Evolutionary conservation across 2,113 vertebrate genomes (phyloP).

Genomic region (Dipodomys merriami): DNA sequence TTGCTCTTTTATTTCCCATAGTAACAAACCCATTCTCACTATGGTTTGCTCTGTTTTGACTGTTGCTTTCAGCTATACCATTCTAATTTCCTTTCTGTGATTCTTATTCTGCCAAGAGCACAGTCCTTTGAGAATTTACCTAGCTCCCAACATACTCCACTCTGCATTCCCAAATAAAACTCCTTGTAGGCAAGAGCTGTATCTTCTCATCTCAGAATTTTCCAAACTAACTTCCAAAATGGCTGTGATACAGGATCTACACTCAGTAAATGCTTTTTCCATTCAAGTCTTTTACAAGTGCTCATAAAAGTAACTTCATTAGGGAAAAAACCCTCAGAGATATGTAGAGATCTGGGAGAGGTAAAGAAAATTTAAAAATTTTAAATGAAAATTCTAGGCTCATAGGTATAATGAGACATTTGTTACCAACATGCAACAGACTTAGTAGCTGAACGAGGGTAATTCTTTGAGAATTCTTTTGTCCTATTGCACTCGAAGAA

Average conservation of each 20-base stretch:
- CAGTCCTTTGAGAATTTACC: neutral
- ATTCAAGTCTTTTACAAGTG: constrained; percentile 25
- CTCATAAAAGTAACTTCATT: neutral
- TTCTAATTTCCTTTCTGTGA: constrained; percentile 23
- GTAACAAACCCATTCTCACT: neutral
- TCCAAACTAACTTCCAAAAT: neutral
- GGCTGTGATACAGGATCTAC: neutral
- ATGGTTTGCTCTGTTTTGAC: neutral
- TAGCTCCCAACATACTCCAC: neutral
- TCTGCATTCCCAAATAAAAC: neutral
- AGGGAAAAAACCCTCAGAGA: neutral
- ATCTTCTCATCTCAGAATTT: constrained; percentile 21
- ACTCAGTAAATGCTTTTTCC: neutral
- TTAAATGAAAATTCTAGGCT: neutral
- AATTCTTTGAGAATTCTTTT: neutral
- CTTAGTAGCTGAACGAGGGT: neutral
- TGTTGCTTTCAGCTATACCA: neutral
- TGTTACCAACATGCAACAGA: neutral
- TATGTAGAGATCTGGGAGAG: neutral
- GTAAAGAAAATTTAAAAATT: neutral
- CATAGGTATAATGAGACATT: neutral
- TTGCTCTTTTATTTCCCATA: constrained; percentile 12
- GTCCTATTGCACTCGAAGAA: neutral
- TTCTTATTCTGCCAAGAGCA: neutral
- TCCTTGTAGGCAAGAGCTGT: neutral